Base-by-base conservation (phyloP, 1,140 invertebrate species). In the Psilanteris sp. region DNA sequence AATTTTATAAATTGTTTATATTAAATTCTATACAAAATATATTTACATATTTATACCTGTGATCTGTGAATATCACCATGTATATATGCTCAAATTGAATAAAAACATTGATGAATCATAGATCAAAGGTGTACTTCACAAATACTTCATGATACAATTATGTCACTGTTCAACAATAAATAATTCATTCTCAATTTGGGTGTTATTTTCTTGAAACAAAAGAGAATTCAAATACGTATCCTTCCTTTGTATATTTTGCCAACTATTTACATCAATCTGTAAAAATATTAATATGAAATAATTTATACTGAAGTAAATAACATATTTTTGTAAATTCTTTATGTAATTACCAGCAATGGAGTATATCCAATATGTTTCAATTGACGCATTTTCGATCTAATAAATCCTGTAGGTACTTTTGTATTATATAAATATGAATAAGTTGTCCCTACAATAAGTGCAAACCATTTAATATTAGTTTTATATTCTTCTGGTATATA, bases 361-460 rank as follows among this genome's bases (percentile, higher is more conserved):
- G 77, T 89, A 68, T 92, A 92, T 37, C 91, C 92, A 37, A 93
- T 77, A 62, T 85, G 80, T 46, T 84, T 50, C 1, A 93, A 80
- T 41, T 92, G 91, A 24, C 90, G 86, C 1, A 90, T 20, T 81
- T 92, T 91, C 80, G 89, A 84, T 8, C 78, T 67, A 8, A 88
- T 52, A 9, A 81, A 44, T 8, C 91, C 91, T 2, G 85, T 80
- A 3, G 81, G 80, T 10, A 71, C 46, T 4, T 74, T 22, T 5
- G 81, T 87, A n/a, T 85, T 79, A 2, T 81, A 62, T 9, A 91
- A 78, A 1, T 80, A 82, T 22, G 80, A 80, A 81, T 89, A 90
- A 73, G 81, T 70, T 8, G 81, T 84, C 2, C 85, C 79, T 1
- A 90, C 34, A 0, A 89, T 57, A 3, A 93, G 10, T 1, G 85